phyloP scores from a whole-genome alignment of 2,113 vertebrate species.

The Tenrec ecaudatus region DNA sequence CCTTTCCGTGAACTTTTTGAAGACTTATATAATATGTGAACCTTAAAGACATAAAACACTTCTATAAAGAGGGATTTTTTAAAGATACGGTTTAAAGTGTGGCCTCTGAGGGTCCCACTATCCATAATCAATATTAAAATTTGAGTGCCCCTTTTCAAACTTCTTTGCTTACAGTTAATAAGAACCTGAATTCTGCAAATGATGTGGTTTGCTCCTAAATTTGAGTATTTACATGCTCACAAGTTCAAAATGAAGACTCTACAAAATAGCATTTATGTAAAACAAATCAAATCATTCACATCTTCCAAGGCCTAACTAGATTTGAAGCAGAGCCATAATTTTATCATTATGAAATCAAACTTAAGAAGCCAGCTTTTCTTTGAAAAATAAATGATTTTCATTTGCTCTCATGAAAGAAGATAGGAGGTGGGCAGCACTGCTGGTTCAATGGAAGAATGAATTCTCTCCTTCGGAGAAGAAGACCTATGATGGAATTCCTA shows the following conservation, averaged over 20 bases:
- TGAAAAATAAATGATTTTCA: constrained; percentile 1
- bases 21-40: neutral
- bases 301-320: neutral
- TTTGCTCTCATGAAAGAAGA: neutral
- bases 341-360: neutral
- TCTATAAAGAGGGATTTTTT: no score
- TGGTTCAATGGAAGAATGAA: neutral
- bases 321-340: constrained; percentile 18
- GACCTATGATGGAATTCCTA: neutral
- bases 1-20: no score
- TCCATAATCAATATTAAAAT: neutral
- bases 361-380: neutral
- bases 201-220: neutral
- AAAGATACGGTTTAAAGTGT: neutral
- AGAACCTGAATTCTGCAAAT: neutral
- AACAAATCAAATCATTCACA: neutral
- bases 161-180: neutral
- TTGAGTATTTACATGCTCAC: neutral
- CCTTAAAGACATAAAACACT: neutral
- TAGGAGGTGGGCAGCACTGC: neutral
- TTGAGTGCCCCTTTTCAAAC: neutral
- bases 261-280: neutral
- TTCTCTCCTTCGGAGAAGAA: neutral
- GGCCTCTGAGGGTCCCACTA: neutral
- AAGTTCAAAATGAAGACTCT: neutral